Evolutionary conservation across 2,888 invertebrate species (phyloP).

Genomic region (Amiota communis): DNA sequence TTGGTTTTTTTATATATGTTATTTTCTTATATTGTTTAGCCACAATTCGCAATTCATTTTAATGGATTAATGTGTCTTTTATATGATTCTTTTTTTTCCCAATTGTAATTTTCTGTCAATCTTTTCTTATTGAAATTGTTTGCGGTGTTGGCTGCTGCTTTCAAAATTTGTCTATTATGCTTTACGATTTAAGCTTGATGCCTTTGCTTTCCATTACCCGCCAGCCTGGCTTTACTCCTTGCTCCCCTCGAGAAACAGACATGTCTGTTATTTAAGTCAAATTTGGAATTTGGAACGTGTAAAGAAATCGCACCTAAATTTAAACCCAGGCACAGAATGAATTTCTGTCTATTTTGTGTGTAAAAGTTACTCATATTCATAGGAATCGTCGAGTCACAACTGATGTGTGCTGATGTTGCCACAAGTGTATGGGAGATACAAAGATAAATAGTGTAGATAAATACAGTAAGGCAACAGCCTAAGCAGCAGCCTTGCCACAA

Average conservation of each 20-base stretch:
- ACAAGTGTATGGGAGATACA: conserved; percentile 37
- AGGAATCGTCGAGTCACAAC: too few species aligned
- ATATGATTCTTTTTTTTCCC: conserved; percentile 26
- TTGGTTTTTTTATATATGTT: neutral
- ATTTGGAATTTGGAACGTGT: conserved; percentile 30
- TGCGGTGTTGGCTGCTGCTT: conserved; percentile 21
- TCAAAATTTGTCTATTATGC: conserved; percentile 32
- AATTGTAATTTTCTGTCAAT: conserved; percentile 24
- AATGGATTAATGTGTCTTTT: conserved; percentile 37
- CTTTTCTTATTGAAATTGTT: conserved; percentile 19
- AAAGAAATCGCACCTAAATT: conserved; percentile 18
- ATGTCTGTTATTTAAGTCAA: neutral
- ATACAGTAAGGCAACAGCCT: conserved; percentile 29
- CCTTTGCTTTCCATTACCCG: neutral
- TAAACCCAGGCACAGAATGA: neutral
- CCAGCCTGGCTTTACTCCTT: too few species aligned
- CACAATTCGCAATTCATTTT: conserved; percentile 23
- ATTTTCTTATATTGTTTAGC: neutral
- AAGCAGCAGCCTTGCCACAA: conserved; percentile 28
- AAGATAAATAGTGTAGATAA: conserved; percentile 5
- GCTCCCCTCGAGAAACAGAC: too few species aligned
- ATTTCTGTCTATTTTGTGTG: too few species aligned
- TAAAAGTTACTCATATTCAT: too few species aligned
- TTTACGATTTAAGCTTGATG: neutral
- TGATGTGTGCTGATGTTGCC: conserved; percentile 28